Evolutionary conservation across 2,888 invertebrate species (phyloP), one percentile per base, ranked within the genome.

Genomic region (Campaea margaritaria): DNA sequence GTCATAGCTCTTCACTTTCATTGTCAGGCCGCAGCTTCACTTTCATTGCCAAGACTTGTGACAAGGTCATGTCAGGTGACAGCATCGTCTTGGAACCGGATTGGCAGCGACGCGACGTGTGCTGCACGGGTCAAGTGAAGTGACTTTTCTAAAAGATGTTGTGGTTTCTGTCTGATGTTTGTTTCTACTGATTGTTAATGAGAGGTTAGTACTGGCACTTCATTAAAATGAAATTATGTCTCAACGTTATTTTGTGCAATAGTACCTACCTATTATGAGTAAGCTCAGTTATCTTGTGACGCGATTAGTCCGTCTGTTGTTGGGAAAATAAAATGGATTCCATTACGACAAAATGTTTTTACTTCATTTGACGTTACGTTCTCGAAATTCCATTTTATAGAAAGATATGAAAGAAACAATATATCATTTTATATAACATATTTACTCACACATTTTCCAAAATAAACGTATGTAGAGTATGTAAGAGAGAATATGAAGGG

Each of bases 41-140:
- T 65, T 70, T 70, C 70, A 68, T 68, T 70, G 62, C 61, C 68
- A 59, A 41, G 41, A 47, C 43, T 5, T 15, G 64, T 68, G 70
- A 68, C 68, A 70, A 70, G 70, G 70, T 58, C 59, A 49, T 48
- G 62, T 58, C 59, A 62, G 52, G 34, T 57, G 53, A 60, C 60
- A 63, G 16, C 59, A 56, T 56, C 46, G 36, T 10, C 28, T 28
- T 2, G 28, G 48, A 58, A 68, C 68, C 68, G 68, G 68, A 64
- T 66, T 53, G 58, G 39, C n/a, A 39, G 38, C 21, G 38, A 55
- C 45, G 34, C 46, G 41, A 48, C 5, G 34, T 34, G 36, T 31
- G 12, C 50, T 34, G 28, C 39, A 21, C 57, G 36, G 58, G 64
- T 64, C 64, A 64, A 62, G 64, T 58, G 44, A 59, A 58, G 57